Conservation (phyloP, 2,888 invertebrate species). For the Craniophora ligustri region DNA sequence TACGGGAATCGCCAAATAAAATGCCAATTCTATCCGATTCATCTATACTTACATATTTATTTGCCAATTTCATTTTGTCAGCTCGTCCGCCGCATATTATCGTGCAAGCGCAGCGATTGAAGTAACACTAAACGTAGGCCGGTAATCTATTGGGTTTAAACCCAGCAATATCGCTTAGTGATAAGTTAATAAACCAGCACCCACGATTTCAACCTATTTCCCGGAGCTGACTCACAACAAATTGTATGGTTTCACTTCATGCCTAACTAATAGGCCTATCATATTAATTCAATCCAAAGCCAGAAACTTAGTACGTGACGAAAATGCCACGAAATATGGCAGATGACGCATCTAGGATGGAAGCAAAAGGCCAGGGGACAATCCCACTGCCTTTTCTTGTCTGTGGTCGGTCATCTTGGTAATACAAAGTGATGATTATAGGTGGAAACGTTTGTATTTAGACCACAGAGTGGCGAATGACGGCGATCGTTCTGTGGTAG, state of each 20-base stretch:
- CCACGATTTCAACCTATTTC: constrained; percentile 27
- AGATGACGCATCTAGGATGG: constrained; percentile 43
- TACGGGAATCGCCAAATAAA: no score
- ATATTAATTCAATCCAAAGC: constrained; percentile 15
- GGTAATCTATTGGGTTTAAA: constrained; percentile 36
- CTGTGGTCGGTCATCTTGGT: constrained; percentile 27
- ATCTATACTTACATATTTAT: neutral
- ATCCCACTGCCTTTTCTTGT: constrained; percentile 26
- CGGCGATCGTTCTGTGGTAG: constrained; percentile 24
- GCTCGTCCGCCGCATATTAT: constrained; percentile 22
- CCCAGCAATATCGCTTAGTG: constrained; percentile 28
- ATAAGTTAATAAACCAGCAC: constrained; percentile 47
- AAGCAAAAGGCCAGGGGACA: constrained; percentile 28
- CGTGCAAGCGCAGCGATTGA: constrained; percentile 27
- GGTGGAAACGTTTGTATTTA: constrained; percentile 49
- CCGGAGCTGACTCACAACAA: constrained; percentile 34
- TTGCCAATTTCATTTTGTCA: constrained; percentile 16
- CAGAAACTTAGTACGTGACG: constrained; percentile 35
- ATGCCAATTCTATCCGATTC: constrained; percentile 19
- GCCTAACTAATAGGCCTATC: constrained; percentile 24
- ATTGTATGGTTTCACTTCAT: constrained; percentile 32
- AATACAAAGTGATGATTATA: constrained; percentile 50
- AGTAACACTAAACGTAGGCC: constrained; percentile 37
- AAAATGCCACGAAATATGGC: constrained; percentile 24
- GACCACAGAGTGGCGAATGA: constrained; percentile 58